Base-by-base conservation (phyloP, 2,888 invertebrate species). In the Ernsta delagoae region DNA sequence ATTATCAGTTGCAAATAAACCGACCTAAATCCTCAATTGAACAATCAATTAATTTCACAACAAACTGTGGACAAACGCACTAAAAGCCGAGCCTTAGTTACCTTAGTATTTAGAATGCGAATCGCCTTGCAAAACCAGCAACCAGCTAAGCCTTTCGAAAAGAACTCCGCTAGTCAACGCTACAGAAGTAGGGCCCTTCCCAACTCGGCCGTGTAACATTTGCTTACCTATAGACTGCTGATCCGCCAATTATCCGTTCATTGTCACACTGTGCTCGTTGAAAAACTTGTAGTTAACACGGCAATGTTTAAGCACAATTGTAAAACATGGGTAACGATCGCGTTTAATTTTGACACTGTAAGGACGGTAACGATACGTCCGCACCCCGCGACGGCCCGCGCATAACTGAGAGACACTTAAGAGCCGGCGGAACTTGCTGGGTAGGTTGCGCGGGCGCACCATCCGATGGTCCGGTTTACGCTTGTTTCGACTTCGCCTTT, bases 391-490 rank as follows among this genome's bases (percentile, higher is more conserved):
- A 74, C 80, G 84, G 79, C 81, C 78, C 79, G 81, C 74, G 75
- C 65, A 69, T 63, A 65, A 67, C 70, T 70, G 72, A 71, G 45
- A 36, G 36, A 36, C 36, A 45, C 45, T 45, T 45, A 3, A 45
- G 75, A 64, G 72, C 77, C n/a, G n/a, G n/a, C n/a, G n/a, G n/a
- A n/a, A n/a, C n/a, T n/a, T n/a, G n/a, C n/a, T n/a, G n/a, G n/a
- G n/a, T n/a, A n/a, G n/a, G n/a, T n/a, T n/a, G n/a, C n/a, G n/a
- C n/a, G n/a, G n/a, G n/a, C n/a, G n/a, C n/a, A n/a, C 75, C 83
- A 85, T 84, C 87, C 83, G 87, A 89, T 87, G 84, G 90, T 86
- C 92, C 92, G 92, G 92, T 91, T 91, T 80, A 70, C 74, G 76
- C 78, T 81, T 79, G 81, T 84, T 84, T 85, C 83, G 82, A 80